A percentile compares a stretch with the other conserved stretches of the same genome.
These are phyloP conservation scores for Cepaea nemoralis DNA, from an alignment of 1,140 invertebrate genomes.

Conservation along the genomic window DNA sequence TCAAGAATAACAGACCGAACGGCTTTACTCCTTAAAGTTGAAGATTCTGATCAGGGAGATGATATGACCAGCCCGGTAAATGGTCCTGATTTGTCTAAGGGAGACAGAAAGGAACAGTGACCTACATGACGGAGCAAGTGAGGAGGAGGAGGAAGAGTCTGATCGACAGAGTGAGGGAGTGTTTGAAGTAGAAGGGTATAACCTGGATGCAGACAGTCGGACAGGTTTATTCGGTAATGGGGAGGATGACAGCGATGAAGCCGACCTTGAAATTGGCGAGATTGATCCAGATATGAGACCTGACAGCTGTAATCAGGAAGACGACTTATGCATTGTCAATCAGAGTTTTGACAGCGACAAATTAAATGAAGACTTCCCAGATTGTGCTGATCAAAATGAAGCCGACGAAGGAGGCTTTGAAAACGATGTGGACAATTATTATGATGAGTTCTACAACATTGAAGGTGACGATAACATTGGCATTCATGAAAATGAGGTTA, in stretches of 20 bases:
- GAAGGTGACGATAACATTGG: conserved; percentile 25
- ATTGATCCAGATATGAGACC: background rate
- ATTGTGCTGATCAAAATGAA: background rate
- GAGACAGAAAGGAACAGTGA: background rate
- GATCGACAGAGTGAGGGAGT: conserved; percentile 14
- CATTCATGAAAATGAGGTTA: background rate
- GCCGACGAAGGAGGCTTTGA: background rate
- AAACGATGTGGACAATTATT: conserved; percentile 20
- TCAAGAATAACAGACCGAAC: background rate
- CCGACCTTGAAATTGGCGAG: conserved; percentile 14
- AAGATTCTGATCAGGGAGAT: background rate
- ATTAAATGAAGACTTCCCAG: background rate
- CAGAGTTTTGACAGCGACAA: background rate
- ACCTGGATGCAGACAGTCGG: conserved; percentile 20
- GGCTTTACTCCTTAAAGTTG: background rate
- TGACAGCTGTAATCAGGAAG: background rate
- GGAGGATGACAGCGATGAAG: conserved; percentile 39
- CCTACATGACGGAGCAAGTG: background rate
- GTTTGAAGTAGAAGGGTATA: conserved; percentile 14
- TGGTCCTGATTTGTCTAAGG: background rate
- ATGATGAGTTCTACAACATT: conserved; percentile 41
- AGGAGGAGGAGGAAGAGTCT: background rate
- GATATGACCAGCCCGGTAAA: background rate
- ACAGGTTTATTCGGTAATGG: conserved; percentile 33
- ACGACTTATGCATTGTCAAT: background rate